Percentiles rank a stretch among this genome's conserved stretches.
Evolutionary conservation across 2,797 vertebrate genomes (phyloP).

Genomic region (Varecia variegata): DNA sequence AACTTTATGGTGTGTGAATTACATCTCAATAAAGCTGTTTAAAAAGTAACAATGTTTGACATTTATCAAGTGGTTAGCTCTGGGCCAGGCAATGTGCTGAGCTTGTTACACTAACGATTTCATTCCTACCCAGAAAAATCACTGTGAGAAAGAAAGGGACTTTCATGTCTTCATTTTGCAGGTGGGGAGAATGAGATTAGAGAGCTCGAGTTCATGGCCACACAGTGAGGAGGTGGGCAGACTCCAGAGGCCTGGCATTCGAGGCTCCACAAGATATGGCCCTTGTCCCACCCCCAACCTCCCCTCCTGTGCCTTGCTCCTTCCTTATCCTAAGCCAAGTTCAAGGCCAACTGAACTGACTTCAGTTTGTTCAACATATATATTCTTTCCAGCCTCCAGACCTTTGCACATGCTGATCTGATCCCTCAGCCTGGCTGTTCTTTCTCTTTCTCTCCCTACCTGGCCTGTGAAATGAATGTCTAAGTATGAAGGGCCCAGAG

Average conservation of each 20-base stretch:
- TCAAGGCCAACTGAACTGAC: neutral
- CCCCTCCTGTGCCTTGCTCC: neutral
- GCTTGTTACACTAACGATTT: neutral
- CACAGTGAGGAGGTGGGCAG: neutral
- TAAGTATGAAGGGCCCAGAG: neutral
- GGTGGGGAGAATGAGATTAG: neutral
- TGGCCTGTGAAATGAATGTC: neutral
- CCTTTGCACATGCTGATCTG: neutral
- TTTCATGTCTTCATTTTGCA: neutral
- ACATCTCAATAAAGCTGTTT: neutral
- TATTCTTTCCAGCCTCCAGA: neutral
- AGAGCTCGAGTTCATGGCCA: neutral
- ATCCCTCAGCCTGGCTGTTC: neutral
- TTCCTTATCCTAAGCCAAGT: neutral
- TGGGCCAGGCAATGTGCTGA: neutral
- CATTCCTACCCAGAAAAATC: neutral
- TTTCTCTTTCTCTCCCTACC: neutral
- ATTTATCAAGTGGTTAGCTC: neutral
- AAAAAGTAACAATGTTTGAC: neutral
- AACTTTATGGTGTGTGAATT: neutral
- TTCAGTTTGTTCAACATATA: neutral
- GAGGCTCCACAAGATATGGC: neutral
- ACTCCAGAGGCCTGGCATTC: neutral
- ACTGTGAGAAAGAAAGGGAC: neutral
- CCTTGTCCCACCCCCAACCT: neutral